phyloP scores from a whole-genome alignment of 2,797 vertebrate species.

The Phoeniculus purpureus region DNA sequence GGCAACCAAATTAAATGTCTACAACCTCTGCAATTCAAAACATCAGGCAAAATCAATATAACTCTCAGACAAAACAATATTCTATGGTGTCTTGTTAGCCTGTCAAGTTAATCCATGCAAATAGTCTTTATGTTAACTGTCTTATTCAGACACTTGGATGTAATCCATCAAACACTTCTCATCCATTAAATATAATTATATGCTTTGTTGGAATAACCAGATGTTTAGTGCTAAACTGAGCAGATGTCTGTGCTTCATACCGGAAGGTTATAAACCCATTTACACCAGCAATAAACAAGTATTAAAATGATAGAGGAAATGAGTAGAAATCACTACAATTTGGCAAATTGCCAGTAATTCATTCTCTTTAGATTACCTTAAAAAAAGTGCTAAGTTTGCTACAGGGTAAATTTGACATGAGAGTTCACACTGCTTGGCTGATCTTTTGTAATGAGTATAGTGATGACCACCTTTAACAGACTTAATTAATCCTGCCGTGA shows the following conservation, averaged over 20 bases:
- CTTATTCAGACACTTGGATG: slow-evolving; percentile 70
- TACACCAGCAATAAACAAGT: slow-evolving; percentile 64
- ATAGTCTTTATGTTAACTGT: slow-evolving; percentile 64
- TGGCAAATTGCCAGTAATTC: slow-evolving; percentile 5
- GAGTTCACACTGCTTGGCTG: slow-evolving; percentile 2
- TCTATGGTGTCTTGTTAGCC: slow-evolving; percentile 49
- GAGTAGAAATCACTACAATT: slow-evolving; percentile 41
- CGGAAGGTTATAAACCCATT: slow-evolving; percentile 76
- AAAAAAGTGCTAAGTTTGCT: slow-evolving; percentile 13
- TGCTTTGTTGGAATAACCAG: slow-evolving; percentile 78
- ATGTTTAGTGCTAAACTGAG: slow-evolving; percentile 76
- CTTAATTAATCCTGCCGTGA: not conserved
- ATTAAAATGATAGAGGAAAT: slow-evolving; percentile 68
- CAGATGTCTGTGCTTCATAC: slow-evolving; percentile 75
- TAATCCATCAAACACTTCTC: slow-evolving; percentile 74
- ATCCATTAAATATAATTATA: slow-evolving; percentile 80
- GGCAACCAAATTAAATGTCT: not conserved
- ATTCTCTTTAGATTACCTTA: not conserved
- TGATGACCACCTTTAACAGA: not conserved
- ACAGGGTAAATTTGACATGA: not conserved
- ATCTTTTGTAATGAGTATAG: slow-evolving; percentile 10
- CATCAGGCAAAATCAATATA: not conserved
- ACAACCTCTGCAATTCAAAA: not conserved
- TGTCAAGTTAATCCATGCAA: slow-evolving; percentile 56
- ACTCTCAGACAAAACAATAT: slow-evolving; percentile 18